Conservation (phyloP, 2,797 vertebrate species). For the Zenarchopterus dispar region DNA sequence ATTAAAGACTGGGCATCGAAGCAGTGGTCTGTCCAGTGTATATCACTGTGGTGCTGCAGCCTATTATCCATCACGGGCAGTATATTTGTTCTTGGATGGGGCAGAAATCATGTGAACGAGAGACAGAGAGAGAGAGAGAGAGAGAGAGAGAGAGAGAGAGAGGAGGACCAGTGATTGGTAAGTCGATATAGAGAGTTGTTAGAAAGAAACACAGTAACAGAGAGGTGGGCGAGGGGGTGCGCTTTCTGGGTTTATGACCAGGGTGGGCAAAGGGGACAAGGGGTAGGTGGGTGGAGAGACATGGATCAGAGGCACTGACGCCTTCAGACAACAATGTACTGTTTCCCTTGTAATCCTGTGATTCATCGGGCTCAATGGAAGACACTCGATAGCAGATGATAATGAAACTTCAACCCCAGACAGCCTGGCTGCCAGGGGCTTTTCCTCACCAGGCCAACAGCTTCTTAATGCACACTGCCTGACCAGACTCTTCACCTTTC, state of each 20-base stretch:
- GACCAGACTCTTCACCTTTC: slow-evolving; percentile 51
- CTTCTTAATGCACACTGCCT: slow-evolving; percentile 54
- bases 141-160: slow-evolving; percentile 10
- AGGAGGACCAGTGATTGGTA: slow-evolving; percentile 11
- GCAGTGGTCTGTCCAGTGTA: slow-evolving; percentile 39
- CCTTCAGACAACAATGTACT: slow-evolving; percentile 77
- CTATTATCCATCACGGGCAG: slow-evolving; percentile 44
- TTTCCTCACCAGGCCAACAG: slow-evolving; percentile 69
- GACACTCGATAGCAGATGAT: slow-evolving; percentile 76
- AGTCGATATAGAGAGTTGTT: slow-evolving; percentile 15
- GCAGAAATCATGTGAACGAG: slow-evolving; percentile 22
- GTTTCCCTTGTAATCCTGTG: slow-evolving; percentile 74
- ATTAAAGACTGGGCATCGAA: slow-evolving; percentile 44
- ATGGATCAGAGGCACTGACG: slow-evolving; percentile 72
- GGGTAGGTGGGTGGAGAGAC: slow-evolving; percentile 50
- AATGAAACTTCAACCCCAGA: slow-evolving; percentile 75
- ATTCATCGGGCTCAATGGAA: slow-evolving; percentile 73
- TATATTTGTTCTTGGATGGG: slow-evolving; percentile 31
- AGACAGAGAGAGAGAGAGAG: slow-evolving; percentile 16
- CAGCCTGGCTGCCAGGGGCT: slow-evolving; percentile 70
- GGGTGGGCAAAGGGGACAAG: slow-evolving; percentile 44
- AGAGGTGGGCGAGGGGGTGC: slow-evolving; percentile 31
- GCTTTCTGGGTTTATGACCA: slow-evolving; percentile 60
- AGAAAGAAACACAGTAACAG: slow-evolving; percentile 15
- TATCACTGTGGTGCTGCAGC: slow-evolving; percentile 49